Evolutionary conservation across 2,797 vertebrate species (phyloP).

Genomic region (Arremon aurantiirostris): DNA sequence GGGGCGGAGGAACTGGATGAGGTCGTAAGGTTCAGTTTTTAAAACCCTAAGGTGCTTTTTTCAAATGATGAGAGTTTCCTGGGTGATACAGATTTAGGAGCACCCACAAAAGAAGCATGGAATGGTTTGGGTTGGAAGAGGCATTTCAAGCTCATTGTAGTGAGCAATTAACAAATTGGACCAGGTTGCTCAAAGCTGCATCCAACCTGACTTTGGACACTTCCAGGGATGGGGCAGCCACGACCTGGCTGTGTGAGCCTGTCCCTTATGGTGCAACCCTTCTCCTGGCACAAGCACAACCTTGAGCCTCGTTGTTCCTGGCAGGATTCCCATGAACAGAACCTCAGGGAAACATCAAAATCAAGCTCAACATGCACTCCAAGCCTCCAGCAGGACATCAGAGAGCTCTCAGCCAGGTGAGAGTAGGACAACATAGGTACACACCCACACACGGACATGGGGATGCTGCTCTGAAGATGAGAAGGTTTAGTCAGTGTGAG

Average conservation of each 20-base stretch:
- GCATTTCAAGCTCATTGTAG: background rate
- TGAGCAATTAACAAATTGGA: background rate
- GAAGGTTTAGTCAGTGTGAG: background rate
- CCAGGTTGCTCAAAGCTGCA: background rate
- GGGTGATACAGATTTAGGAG: fast-evolving
- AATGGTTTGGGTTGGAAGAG: background rate
- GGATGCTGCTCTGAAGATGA: background rate
- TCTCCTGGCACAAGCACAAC: background rate
- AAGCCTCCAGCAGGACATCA: background rate
- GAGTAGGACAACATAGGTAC: background rate
- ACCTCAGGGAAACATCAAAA: background rate
- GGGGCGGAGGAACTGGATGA: background rate
- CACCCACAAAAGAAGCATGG: background rate
- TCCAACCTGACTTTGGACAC: background rate
- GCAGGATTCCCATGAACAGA: background rate
- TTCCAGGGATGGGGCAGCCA: background rate
- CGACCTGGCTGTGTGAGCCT: fast-evolving
- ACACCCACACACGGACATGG: fast-evolving
- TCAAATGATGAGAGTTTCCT: background rate
- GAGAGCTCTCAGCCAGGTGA: background rate
- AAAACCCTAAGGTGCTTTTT: background rate
- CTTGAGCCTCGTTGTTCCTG: background rate
- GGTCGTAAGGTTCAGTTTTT: fast-evolving
- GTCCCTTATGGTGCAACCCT: background rate
- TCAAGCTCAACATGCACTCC: background rate